Base-by-base conservation (phyloP, 2,797 vertebrate species). In the Sciurus carolinensis region DNA sequence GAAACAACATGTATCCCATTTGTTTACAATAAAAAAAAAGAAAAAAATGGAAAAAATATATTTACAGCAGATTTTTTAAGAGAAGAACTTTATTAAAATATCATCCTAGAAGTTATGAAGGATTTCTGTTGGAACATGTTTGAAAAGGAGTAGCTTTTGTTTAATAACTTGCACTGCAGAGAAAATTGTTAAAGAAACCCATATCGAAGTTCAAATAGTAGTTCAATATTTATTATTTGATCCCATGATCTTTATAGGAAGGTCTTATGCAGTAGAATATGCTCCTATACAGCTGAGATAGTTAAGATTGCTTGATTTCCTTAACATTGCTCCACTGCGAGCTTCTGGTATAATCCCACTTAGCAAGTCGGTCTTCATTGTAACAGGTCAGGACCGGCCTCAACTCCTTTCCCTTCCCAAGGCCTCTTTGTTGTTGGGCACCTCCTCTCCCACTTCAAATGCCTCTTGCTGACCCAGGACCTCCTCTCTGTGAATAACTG, bases 331-430 rank as follows among this genome's bases (percentile, higher is more conserved):
- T 99, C 99, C 99, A 98, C 98, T 98, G 99, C 99, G 99, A 99
- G 99, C 99, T 99, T 98, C 99, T 98, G 98, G 99, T 98, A 99
- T 98, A 99, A 99, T 99, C 99, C 99, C 99, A 99, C 99, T 98
- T 99, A 98, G 99, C 99, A 98, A 99, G 99, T 98, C 99, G 98
- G 99, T 99, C 99, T 99, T 99, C 99, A 99, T 99, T 99, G 99
- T 99, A 99, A 99, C 99, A 98, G 99, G 98, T 99, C 99, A 99
- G 99, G 99, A 99, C 99, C 99, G 98, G 99, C 99, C 99, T 99
- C 99, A 98, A 99, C 99, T 99, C 99, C 99, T 99, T 99, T 99
- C 98, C 99, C 99, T 99, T 99, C 99, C 99, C 99, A 99, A 99
- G 99, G 99, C 99, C 99, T 99, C 99, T 99, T 97, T 99, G 99